A percentile compares a stretch with the other conserved stretches of the same genome.
Evolutionary conservation across 2,888 invertebrate genomes (phyloP).

Genomic region (Pimpla rufipes): DNA sequence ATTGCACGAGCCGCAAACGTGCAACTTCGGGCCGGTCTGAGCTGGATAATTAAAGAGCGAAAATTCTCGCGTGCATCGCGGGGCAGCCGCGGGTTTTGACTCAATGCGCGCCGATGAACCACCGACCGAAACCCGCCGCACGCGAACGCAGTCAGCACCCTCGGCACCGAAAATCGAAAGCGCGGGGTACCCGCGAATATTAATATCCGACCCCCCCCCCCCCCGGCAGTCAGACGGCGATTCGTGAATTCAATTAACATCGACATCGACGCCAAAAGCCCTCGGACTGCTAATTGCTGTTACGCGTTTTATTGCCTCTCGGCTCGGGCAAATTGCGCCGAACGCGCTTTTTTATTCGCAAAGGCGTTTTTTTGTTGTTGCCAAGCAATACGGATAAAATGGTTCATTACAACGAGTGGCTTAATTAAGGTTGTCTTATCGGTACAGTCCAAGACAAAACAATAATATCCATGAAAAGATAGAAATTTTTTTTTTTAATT

Average conservation of each 20-base stretch:
- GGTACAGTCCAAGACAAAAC: no score
- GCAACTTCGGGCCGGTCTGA: conserved; percentile 44
- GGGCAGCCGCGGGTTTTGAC: conserved; percentile 26
- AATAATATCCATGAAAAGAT: no score
- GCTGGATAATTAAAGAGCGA: conserved; percentile 62
- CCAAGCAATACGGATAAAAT: no score
- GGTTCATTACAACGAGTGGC: no score
- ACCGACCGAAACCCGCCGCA: conserved; percentile 9
- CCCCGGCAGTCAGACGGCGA: not conserved
- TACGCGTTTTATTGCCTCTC: not conserved
- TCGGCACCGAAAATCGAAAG: not conserved
- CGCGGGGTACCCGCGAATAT: not conserved
- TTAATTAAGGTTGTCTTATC: no score
- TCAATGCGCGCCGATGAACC: conserved; percentile 45
- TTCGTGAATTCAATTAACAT: not conserved
- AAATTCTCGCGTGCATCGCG: conserved; percentile 48
- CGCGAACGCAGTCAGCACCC: conserved; percentile 12
- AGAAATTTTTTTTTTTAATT: no score
- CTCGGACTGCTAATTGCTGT: not conserved
- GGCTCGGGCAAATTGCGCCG: not conserved
- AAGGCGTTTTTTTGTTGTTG: no score
- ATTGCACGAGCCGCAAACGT: conserved; percentile 59
- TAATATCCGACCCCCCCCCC: no score
- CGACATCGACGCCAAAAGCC: not conserved
- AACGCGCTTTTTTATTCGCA: not conserved